A percentile compares a stretch with the other conserved stretches of the same genome.
Conservation (phyloP, 1,140 invertebrate species). For the Leptinotarsa undecemlineata region DNA sequence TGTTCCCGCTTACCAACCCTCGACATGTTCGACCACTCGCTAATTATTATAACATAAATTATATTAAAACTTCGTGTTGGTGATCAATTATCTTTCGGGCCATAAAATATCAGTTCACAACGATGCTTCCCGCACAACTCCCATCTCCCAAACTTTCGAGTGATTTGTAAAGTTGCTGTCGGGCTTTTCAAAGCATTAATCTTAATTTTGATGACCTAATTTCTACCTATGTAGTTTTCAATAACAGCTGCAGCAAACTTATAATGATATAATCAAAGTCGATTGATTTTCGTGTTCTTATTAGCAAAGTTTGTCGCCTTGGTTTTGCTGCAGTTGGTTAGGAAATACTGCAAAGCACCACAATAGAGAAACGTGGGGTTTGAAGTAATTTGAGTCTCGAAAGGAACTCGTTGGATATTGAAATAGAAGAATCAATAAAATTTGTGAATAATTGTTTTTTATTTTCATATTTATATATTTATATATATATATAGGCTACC, state of each 20-base stretch:
- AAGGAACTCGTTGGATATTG: too few relatives aligned
- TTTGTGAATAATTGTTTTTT: too few relatives aligned
- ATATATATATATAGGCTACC: too few relatives aligned
- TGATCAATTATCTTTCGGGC: conserved; percentile 47
- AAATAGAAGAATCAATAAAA: too few relatives aligned
- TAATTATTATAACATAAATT: conserved; percentile 53
- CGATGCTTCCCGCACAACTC: conserved; percentile 29
- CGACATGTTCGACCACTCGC: conserved; percentile 47
- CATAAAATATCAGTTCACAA: conserved; percentile 46
- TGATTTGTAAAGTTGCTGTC: conserved; percentile 34
- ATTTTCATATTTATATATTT: too few relatives aligned
- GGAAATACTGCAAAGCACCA: too few relatives aligned
- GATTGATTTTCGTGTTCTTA: neutral
- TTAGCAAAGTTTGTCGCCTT: too few relatives aligned
- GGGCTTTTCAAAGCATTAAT: conserved; percentile 35
- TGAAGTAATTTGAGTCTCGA: too few relatives aligned
- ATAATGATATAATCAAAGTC: neutral
- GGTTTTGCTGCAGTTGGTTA: too few relatives aligned
- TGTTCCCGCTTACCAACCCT: conserved; percentile 33
- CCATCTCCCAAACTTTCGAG: conserved; percentile 28
- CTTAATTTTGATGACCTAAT: conserved; percentile 33
- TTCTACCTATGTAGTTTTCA: conserved; percentile 36
- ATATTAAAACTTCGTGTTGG: conserved; percentile 47
- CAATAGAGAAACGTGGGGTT: too few relatives aligned
- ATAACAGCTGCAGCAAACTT: conserved; percentile 16